These are phyloP conservation scores for Ruditapes philippinarum DNA, from an alignment of 1,140 invertebrate species.

Conservation along the genomic window DNA sequence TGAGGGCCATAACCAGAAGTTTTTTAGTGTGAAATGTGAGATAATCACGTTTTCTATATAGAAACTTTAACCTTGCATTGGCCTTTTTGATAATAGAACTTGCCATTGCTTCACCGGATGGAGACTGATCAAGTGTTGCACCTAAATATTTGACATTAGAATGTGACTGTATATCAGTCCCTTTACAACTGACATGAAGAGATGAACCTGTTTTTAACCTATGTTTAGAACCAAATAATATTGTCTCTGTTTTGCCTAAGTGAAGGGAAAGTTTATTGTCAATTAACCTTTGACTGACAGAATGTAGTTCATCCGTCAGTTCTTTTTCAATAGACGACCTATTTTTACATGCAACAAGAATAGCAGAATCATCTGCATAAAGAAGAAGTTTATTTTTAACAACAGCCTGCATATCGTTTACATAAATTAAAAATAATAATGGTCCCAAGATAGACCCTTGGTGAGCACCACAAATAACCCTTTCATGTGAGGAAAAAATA, in stretches of 20 bases:
- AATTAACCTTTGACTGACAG: slow-evolving; percentile 28
- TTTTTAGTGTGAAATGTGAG: background rate
- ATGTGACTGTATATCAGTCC: background rate
- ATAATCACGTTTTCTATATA: slow-evolving; percentile 15
- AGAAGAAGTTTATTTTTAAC: slow-evolving; percentile 38
- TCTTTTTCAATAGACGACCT: background rate
- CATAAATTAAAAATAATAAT: slow-evolving; percentile 42
- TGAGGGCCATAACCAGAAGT: slow-evolving; percentile 47
- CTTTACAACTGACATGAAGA: background rate
- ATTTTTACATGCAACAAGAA: slow-evolving; percentile 20
- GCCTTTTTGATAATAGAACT: slow-evolving; percentile 45
- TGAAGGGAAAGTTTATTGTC: no score
- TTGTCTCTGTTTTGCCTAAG: slow-evolving; percentile 42
- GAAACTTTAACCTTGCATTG: slow-evolving; percentile 49
- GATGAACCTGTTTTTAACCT: background rate
- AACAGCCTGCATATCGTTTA: slow-evolving; percentile 19
- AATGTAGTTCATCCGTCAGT: background rate
- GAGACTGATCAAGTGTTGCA: slow-evolving; percentile 26
- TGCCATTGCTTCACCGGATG: background rate
- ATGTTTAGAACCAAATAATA: slow-evolving; percentile 18
- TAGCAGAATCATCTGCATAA: slow-evolving; percentile 50
- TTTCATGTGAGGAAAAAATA: background rate
- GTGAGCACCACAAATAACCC: slow-evolving; percentile 31
- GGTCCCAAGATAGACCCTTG: slow-evolving; percentile 35
- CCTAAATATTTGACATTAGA: slow-evolving; percentile 44